These are phyloP conservation scores for Halcyon badia DNA, from an alignment of 2,797 vertebrate species.

Conservation along the genomic window DNA sequence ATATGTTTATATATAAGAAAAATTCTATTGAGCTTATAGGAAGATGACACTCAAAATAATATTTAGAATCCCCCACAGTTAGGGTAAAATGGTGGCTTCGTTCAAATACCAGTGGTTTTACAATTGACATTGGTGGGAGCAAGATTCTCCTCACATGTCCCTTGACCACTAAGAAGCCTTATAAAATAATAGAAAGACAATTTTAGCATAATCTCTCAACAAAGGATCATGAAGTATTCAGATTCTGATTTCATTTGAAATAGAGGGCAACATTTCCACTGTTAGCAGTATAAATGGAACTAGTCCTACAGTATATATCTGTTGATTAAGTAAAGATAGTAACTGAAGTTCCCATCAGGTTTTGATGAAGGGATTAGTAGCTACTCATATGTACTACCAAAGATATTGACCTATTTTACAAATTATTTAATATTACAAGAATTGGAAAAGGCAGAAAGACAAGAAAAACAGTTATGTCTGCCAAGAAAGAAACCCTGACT, in stretches of 20 bases:
- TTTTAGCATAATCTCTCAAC: background rate
- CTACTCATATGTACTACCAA: background rate
- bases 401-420: background rate
- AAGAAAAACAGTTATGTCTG: background rate
- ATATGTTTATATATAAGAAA: background rate
- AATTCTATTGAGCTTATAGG: background rate
- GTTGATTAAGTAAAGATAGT: background rate
- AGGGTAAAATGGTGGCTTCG: background rate
- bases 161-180: background rate
- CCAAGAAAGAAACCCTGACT: background rate
- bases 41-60: background rate
- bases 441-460: background rate
- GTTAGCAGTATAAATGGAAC: background rate
- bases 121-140: background rate
- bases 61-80: background rate
- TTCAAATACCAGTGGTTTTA: background rate
- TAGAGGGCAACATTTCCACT: background rate
- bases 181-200: background rate
- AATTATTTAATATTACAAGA: conserved; percentile 14
- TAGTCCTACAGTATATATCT: background rate
- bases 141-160: background rate
- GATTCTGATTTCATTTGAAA: background rate
- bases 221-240: background rate
- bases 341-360: background rate
- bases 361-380: background rate